Conservation (phyloP, 2,113 vertebrate genomes). For the Motacilla tschutschensis region DNA sequence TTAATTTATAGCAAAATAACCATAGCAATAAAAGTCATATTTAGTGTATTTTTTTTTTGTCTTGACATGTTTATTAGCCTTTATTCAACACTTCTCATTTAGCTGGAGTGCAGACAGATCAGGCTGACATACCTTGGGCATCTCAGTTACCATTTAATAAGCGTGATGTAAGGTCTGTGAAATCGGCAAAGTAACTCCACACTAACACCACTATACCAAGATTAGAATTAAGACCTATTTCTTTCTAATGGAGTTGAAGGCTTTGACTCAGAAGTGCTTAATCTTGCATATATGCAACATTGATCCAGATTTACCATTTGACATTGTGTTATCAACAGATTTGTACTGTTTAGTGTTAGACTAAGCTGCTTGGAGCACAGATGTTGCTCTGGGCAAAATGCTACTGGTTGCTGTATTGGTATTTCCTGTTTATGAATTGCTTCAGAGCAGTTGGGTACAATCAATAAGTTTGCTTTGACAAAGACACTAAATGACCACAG, state of each 20-base stretch:
- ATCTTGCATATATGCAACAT: background rate
- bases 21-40: conserved; percentile 58
- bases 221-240: conserved; percentile 14
- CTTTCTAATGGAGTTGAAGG: conserved; percentile 23
- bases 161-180: background rate
- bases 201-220: background rate
- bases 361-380: conserved; percentile 39
- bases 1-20: conserved; percentile 50
- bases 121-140: background rate
- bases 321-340: conserved; percentile 17
- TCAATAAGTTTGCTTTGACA: background rate
- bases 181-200: background rate
- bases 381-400: conserved; percentile 17
- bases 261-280: conserved; percentile 22
- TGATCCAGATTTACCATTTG: conserved; percentile 40
- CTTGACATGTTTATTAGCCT: background rate
- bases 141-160: background rate
- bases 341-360: background rate
- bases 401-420: background rate
- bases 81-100: background rate
- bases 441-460: background rate
- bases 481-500: background rate
- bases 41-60: conserved; percentile 5
- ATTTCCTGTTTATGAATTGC: background rate
- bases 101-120: background rate